Conservation (phyloP, 2,797 vertebrate species). For the Lepidocolaptes lacrymiger region DNA sequence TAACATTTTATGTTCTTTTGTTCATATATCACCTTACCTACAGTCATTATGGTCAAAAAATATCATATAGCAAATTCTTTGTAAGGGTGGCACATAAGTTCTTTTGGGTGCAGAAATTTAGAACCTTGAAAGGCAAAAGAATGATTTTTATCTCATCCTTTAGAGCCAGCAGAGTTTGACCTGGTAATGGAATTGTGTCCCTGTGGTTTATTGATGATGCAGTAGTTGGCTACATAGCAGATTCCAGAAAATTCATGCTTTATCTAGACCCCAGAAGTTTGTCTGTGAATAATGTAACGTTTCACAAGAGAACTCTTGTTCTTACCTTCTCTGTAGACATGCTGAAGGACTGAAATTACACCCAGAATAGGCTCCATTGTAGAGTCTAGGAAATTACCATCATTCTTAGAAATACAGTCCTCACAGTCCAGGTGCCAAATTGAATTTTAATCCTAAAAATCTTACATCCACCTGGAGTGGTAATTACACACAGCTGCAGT, state of each 20-base stretch:
- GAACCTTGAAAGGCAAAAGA: background rate
- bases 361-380: background rate
- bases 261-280: conserved; percentile 5
- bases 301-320: background rate
- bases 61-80: background rate
- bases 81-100: background rate
- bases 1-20: background rate
- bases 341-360: background rate
- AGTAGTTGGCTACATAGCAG: background rate
- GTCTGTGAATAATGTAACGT: background rate
- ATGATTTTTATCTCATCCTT: background rate
- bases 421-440: background rate
- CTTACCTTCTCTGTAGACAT: background rate
- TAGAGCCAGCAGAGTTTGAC: background rate
- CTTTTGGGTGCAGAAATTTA: background rate
- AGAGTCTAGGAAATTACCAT: background rate
- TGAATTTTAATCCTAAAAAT: conserved; percentile 21
- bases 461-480: background rate
- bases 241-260: conserved; percentile 7
- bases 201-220: background rate
- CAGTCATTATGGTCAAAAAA: background rate
- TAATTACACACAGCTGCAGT: conserved; percentile 27
- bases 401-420: background rate
- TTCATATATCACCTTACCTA: background rate
- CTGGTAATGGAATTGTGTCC: background rate